phyloP scores from a whole-genome alignment of 1,140 invertebrate genomes.

The Probaryconus sp. region DNA sequence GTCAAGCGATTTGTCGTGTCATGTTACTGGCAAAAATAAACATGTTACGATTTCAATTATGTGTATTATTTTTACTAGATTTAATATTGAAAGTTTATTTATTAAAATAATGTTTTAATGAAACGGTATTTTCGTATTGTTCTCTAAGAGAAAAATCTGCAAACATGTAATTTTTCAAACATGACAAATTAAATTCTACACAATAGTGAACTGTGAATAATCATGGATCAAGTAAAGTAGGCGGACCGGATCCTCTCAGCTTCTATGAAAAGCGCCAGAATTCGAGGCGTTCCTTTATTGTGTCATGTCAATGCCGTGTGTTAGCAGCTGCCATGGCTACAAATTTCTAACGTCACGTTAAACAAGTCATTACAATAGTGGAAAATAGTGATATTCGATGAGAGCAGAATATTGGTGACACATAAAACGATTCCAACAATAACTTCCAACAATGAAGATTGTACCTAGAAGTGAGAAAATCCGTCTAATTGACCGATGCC shows the following conservation, averaged over 20 bases:
- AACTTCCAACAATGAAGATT: conserved; percentile 31
- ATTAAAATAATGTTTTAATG: no score
- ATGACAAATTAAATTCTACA: no score
- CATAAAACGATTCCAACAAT: conserved; percentile 65
- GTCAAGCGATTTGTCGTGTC: no score
- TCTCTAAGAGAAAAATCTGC: no score
- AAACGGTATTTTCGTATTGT: no score
- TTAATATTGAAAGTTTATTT: no score
- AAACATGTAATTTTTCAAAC: no score
- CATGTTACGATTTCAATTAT: no score
- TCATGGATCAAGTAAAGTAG: conserved; percentile 51
- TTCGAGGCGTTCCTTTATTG: conserved; percentile 65
- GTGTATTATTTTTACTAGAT: no score
- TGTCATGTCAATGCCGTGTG: conserved; percentile 37
- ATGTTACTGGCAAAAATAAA: no score
- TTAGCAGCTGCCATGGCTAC: conserved; percentile 71
- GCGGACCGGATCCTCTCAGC: conserved; percentile 55
- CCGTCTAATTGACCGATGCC: conserved; percentile 42
- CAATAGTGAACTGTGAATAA: no score
- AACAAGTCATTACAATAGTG: conserved; percentile 68
- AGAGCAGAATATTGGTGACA: conserved; percentile 53
- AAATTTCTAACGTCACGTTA: conserved; percentile 73
- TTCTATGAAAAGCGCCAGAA: conserved; percentile 57
- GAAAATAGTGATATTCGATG: conserved; percentile 65
- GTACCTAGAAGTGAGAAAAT: conserved; percentile 41